These are phyloP conservation scores for Hirtodrosophila histrioides DNA, from an alignment of 2,888 invertebrate species.

Conservation along the genomic window DNA sequence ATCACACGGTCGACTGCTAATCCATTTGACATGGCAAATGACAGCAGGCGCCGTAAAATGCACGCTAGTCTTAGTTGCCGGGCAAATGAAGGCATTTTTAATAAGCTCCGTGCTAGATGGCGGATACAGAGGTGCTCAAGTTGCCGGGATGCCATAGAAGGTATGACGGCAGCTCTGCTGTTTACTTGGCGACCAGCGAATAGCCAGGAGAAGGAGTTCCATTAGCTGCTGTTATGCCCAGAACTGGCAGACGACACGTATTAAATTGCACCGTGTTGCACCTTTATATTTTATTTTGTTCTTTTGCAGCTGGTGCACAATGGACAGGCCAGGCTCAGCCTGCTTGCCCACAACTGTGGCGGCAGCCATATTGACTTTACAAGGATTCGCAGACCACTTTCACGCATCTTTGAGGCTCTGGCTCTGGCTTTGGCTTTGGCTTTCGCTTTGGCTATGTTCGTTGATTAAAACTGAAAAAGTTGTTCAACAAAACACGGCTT, in stretches of 20 bases:
- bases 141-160: slow-evolving; percentile 50
- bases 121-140: slow-evolving; percentile 2
- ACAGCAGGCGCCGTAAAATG: slow-evolving; percentile 13
- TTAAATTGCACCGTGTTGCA: slow-evolving; percentile 60
- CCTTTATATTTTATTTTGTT: slow-evolving; percentile 12
- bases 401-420: slow-evolving; percentile 37
- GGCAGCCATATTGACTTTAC: slow-evolving; percentile 44
- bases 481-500: neutral
- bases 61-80: slow-evolving; percentile 11
- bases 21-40: slow-evolving; percentile 24
- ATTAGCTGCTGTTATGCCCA: slow-evolving; percentile 5
- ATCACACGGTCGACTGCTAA: slow-evolving; percentile 15
- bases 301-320: neutral
- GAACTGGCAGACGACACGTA: slow-evolving; percentile 35
- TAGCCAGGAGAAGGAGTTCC: slow-evolving; percentile 23
- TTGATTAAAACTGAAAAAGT: slow-evolving; percentile 58
- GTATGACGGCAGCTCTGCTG: slow-evolving; percentile 43
- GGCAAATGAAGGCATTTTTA: slow-evolving; percentile 44
- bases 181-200: slow-evolving; percentile 32
- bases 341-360: slow-evolving; percentile 2
- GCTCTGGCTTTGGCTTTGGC: slow-evolving; percentile 10
- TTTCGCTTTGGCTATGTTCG: slow-evolving; percentile 23
- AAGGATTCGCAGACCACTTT: slow-evolving; percentile 52
- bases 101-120: slow-evolving; percentile 29
- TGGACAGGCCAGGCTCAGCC: neutral